These are phyloP conservation scores for Lasioglossum villosulum DNA, from an alignment of 2,888 invertebrate species.

Conservation along the genomic window DNA sequence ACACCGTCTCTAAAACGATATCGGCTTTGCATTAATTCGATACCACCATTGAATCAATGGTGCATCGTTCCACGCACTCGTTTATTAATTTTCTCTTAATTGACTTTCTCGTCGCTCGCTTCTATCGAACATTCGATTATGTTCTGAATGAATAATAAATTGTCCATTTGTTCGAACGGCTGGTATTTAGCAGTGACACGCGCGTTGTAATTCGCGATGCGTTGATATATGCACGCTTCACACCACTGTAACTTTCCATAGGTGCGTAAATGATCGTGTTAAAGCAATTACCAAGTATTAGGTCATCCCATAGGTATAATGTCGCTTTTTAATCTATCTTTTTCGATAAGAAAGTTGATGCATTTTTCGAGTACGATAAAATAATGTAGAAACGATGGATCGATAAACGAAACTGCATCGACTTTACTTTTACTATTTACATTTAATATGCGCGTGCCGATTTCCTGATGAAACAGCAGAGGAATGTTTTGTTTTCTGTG, in stretches of 20 bases:
- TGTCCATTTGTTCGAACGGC: background rate
- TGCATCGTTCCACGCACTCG: background rate
- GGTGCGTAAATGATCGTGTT: background rate
- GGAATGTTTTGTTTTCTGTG: slow-evolving; percentile 66
- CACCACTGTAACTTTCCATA: background rate
- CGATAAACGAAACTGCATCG: too few species aligned
- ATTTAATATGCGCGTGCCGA: background rate
- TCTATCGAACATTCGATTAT: background rate
- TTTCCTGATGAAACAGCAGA: slow-evolving; percentile 20
- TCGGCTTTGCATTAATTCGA: background rate
- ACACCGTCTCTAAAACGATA: background rate
- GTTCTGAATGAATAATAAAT: background rate
- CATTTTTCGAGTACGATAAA: too few species aligned
- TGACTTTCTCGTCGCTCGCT: background rate
- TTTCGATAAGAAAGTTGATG: too few species aligned
- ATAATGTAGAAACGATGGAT: too few species aligned
- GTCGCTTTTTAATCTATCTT: too few species aligned
- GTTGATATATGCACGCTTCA: background rate
- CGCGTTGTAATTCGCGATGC: background rate
- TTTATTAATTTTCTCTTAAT: slow-evolving; percentile 2
- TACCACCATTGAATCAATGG: background rate
- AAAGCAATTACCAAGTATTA: background rate
- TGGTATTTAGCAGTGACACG: background rate
- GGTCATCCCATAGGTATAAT: too few species aligned
- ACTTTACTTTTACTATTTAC: too few species aligned